Base-by-base conservation (phyloP, 2,113 vertebrate genomes). In the Tor tambroides region DNA sequence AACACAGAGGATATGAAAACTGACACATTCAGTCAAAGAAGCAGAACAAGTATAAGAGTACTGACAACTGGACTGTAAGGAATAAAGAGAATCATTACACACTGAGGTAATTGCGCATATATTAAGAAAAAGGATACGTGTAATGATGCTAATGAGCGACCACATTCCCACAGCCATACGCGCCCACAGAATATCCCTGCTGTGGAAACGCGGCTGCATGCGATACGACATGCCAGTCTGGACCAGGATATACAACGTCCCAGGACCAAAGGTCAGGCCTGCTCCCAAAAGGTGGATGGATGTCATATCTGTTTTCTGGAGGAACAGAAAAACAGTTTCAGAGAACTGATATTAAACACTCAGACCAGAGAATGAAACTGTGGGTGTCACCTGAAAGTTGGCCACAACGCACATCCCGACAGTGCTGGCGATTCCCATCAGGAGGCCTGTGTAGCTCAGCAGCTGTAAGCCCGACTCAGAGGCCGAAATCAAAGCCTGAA, bases 81-180 rank as follows among this genome's bases (percentile, higher is more conserved):
- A 69, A 69, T 21, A 35, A 0, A 41, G 69, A 72, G 9, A 26
- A 46, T 76, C 41, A 46, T 69, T 69, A 17, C 67, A 35, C 0
- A 32, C 15, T 3, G 61, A 19, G 15, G 9, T 7, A 12, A 32
- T 35, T 12, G 26, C 1, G 19, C 46, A 78, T 30, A 35, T n/a
- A n/a, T n/a, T n/a, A n/a, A n/a, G n/a, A n/a, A n/a, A 56, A 94
- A 96, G 95, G 95, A 96, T 96, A 97, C 96, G 94, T 90, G 88
- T 95, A 38, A 94, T 11, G 0, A 95, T 94, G 94, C 96, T 97
- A 7, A 88, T 88, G 67, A 76, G 88, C 23, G 94, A 94, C 96
- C 96, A 96, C 56, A 95, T 85, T 0, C 92, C 77, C 78, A 95
- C 6, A 0, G 83, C 63, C 0, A 95, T 89, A 6, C 96, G 93